Percentiles rank a stretch among this genome's conserved stretches.
Evolutionary conservation across 2,113 vertebrate genomes (phyloP).

Genomic region (Sminthopsis crassicaudata): DNA sequence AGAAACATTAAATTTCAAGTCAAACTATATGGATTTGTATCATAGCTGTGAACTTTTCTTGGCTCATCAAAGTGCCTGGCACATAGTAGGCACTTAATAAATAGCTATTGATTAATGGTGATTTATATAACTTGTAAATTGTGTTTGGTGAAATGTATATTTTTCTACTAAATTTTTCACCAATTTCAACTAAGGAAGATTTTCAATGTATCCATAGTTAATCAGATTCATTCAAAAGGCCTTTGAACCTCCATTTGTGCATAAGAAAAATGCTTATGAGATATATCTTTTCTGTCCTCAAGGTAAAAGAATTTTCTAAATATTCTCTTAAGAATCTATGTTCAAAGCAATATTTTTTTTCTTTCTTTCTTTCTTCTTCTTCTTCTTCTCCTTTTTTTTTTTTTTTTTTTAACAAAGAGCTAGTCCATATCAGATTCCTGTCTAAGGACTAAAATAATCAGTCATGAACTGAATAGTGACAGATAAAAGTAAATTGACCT

Average conservation of each 20-base stretch:
- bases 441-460: not conserved
- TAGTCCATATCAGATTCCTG: not conserved
- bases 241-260: not conserved
- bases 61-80: not conserved
- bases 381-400: too few relatives aligned
- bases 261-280: not conserved
- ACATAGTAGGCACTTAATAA: not conserved
- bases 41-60: not conserved
- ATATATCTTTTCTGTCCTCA: not conserved
- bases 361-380: too few relatives aligned
- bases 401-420: not conserved
- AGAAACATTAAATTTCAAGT: not conserved
- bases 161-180: not conserved
- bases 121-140: not conserved
- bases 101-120: not conserved
- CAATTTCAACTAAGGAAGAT: not conserved
- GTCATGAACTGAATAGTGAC: not conserved
- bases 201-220: not conserved
- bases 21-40: conserved; percentile 32
- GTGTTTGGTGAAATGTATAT: not conserved
- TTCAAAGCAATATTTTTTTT: not conserved
- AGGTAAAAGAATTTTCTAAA: not conserved
- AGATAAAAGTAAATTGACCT: not conserved
- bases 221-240: not conserved
- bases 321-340: not conserved